Evolutionary conservation across 2,797 vertebrate genomes (phyloP).

Genomic region (Serranus cabrilla): DNA sequence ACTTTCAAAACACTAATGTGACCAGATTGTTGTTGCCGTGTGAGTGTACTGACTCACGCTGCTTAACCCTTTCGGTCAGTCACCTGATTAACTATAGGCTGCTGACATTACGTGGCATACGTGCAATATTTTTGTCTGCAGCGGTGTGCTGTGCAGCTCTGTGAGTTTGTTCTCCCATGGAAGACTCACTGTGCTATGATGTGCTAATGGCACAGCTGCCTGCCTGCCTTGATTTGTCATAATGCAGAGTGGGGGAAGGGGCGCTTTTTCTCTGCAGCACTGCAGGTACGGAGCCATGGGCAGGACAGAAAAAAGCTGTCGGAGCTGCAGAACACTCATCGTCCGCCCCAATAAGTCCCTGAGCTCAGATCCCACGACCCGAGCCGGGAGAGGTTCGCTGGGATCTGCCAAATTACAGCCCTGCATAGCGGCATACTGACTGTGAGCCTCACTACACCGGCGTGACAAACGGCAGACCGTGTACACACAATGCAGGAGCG

Average conservation of each 20-base stretch:
- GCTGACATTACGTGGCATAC: slow-evolving; percentile 41
- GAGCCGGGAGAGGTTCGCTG: slow-evolving; percentile 36
- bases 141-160: slow-evolving; percentile 40
- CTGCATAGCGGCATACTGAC: slow-evolving; percentile 45
- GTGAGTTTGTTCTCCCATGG: slow-evolving; percentile 65
- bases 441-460: slow-evolving; percentile 52
- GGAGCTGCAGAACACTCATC: slow-evolving; percentile 74
- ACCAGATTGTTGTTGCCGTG: slow-evolving; percentile 20
- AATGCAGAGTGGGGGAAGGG: slow-evolving; percentile 92
- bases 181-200: slow-evolving; percentile 81
- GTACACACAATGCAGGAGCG: slow-evolving; percentile 75
- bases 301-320: slow-evolving; percentile 83
- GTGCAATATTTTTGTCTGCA: slow-evolving; percentile 46
- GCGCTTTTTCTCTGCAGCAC: slow-evolving; percentile 89
- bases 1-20: slow-evolving; percentile 22
- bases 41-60: slow-evolving; percentile 26
- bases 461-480: slow-evolving; percentile 66
- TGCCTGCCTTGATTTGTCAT: slow-evolving; percentile 94
- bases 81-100: slow-evolving; percentile 42
- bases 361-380: slow-evolving; percentile 49
- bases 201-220: slow-evolving; percentile 88
- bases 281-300: slow-evolving; percentile 90
- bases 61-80: slow-evolving; percentile 30
- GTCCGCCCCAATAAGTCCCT: slow-evolving; percentile 57
- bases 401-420: slow-evolving; percentile 43